These are phyloP conservation scores for Podabrus alpinus DNA, from an alignment of 2,888 invertebrate genomes.

Conservation along the genomic window DNA sequence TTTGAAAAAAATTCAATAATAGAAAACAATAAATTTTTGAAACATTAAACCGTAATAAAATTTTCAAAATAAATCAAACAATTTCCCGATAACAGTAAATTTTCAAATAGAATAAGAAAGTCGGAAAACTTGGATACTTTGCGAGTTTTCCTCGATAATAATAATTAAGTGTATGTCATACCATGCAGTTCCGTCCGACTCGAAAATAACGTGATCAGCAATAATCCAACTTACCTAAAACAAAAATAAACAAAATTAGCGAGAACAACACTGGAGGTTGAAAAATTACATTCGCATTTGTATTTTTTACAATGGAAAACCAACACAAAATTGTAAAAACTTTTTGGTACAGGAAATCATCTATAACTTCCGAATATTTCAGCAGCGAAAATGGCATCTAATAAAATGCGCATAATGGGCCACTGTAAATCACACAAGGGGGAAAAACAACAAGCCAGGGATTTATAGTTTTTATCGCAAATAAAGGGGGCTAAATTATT, in stretches of 20 bases:
- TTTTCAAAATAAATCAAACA: conserved; percentile 2
- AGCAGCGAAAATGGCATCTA: conserved; percentile 22
- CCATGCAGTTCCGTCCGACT: neutral
- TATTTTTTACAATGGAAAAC: conserved; percentile 15
- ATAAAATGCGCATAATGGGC: conserved; percentile 26
- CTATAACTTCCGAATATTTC: conserved; percentile 14
- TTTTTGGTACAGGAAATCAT: conserved; percentile 26
- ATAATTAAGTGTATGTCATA: conserved; percentile 2
- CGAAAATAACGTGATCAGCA: neutral
- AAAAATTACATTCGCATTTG: neutral
- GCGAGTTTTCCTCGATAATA: neutral
- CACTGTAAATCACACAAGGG: conserved; percentile 14
- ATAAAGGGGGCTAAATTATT: neutral
- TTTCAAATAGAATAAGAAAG: neutral
- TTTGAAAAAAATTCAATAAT: neutral
- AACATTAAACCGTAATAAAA: neutral
- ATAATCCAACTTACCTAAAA: neutral
- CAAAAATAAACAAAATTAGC: neutral
- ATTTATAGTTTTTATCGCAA: conserved; percentile 20
- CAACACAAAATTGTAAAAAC: conserved; percentile 19
- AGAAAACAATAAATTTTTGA: neutral
- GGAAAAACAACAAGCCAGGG: conserved; percentile 7
- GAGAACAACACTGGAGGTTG: neutral
- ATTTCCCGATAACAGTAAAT: neutral
- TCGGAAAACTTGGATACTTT: neutral